Evolutionary conservation across 2,113 vertebrate species (phyloP), one percentile per base, ranked within the genome.

Genomic region (Cynocephalus volans): DNA sequence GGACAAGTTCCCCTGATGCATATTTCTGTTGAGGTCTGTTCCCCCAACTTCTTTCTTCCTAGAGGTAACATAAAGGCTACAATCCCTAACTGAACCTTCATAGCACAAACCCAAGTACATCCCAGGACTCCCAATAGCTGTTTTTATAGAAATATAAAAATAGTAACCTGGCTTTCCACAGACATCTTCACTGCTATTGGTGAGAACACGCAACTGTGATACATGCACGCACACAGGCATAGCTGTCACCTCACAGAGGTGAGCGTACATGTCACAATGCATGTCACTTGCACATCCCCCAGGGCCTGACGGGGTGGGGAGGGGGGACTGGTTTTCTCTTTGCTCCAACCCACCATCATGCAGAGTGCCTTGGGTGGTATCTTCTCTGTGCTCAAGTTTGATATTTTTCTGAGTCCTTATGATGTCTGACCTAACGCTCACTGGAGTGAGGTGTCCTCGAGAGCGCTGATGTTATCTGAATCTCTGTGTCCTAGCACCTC

Each of bases 41-140:
- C 62, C 54, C 75, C 24, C 10, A 33, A 86, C 1, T 31, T 89
- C 45, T 83, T 21, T 36, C 41, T 70, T 15, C 31, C 60, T 93
- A 98, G 83, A 95, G 41, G 41, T 60, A 92, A 97, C 18, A 93
- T 18, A n/a, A 73, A 36, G 92, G 79, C 84, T 76, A 86, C 26
- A 58, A 64, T 73, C 90, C 80, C 1, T 54, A 81, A 93, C 50
- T 60, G 72, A 97, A 88, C 65, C 19, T 91, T 93, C 13, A 23
- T 17, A 21, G 41, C 48, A 52, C 36, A 96, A 96, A 67, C n/a
- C 15, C 0, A 67, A 85, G 87, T 67, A 69, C 97, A 70, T 69
- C 89, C 82, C 76, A 80, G 56, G 45, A 62, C 3, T 95, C 77
- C 5, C 31, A 92, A 81, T 24, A 54, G 85, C 81, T 92, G 62